These are phyloP conservation scores for Ceratina japonica DNA, from an alignment of 1,140 invertebrate species.

Conservation along the genomic window DNA sequence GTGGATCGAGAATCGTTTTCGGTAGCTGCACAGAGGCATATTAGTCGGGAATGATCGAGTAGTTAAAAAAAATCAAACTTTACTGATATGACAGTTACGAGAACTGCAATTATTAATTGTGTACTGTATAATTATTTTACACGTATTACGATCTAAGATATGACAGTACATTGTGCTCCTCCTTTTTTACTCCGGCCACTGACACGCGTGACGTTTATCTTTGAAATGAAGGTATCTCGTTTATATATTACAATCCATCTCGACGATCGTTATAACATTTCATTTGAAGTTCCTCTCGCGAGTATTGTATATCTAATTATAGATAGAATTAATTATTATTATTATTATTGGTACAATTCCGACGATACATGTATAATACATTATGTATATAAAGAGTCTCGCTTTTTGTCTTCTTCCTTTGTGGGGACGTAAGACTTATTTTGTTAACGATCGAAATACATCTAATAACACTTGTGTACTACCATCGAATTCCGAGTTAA, in stretches of 20 bases:
- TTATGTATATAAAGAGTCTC: conserved; percentile 18
- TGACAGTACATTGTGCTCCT: conserved; percentile 19
- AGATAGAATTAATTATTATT: conserved; percentile 25
- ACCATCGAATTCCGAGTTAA: conserved; percentile 20
- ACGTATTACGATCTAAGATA: neutral
- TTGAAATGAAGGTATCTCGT: conserved; percentile 17
- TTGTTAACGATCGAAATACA: neutral
- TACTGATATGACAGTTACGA: neutral
- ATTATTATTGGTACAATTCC: conserved; percentile 23
- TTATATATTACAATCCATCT: conserved; percentile 20
- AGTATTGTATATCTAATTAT: conserved; percentile 4
- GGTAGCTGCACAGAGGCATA: neutral
- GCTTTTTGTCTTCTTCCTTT: neutral
- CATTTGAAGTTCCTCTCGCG: conserved; percentile 14
- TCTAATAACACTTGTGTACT: conserved; percentile 16
- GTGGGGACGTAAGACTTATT: neutral
- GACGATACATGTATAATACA: conserved; percentile 21
- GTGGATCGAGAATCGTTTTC: no score
- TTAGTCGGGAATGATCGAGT: neutral
- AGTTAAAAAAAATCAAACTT: neutral
- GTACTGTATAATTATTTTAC: conserved; percentile 5
- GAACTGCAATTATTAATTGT: neutral
- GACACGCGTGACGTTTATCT: neutral
- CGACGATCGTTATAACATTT: neutral
- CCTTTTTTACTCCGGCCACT: neutral